Evolutionary conservation across 2,797 vertebrate genomes (phyloP).

Genomic region (Intellagama lesueurii): DNA sequence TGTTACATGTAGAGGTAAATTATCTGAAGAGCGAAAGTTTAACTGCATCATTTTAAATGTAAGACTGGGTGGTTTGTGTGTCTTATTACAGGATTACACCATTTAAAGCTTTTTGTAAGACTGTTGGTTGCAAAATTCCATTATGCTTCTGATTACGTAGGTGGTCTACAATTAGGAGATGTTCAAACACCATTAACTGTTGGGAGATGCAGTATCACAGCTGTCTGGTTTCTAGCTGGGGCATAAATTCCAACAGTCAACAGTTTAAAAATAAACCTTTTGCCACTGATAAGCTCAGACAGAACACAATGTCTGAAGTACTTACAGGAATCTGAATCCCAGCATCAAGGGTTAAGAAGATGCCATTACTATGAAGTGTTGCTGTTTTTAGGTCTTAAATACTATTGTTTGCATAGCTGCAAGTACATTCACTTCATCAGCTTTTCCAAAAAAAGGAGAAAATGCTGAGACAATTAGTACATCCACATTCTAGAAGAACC

Average conservation of each 20-base stretch:
- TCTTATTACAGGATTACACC: conserved; percentile 10
- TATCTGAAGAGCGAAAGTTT: background rate
- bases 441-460: conserved; percentile 66
- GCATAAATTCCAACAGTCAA: background rate
- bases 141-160: conserved; percentile 3
- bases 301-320: background rate
- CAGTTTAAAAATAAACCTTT: background rate
- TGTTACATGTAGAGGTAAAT: background rate
- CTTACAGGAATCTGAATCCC: conserved; percentile 35
- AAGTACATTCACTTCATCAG: conserved; percentile 66
- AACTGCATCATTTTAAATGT: conserved; percentile 3
- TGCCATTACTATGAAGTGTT: background rate
- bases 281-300: conserved; percentile 25
- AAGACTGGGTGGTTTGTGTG: background rate
- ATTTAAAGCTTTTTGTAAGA: background rate
- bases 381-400: conserved; percentile 58
- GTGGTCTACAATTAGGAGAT: conserved; percentile 21
- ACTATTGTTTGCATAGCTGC: conserved; percentile 48
- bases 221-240: conserved; percentile 5
- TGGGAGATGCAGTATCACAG: background rate
- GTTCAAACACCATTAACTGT: conserved; percentile 17
- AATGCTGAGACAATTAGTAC: conserved; percentile 58
- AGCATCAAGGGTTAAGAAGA: conserved; percentile 45
- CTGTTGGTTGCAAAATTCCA: background rate
- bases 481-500: conserved; percentile 54